Evolutionary conservation across 2,797 vertebrate species (phyloP), one percentile per base, ranked within the genome.

Genomic region (Perodicticus potto): DNA sequence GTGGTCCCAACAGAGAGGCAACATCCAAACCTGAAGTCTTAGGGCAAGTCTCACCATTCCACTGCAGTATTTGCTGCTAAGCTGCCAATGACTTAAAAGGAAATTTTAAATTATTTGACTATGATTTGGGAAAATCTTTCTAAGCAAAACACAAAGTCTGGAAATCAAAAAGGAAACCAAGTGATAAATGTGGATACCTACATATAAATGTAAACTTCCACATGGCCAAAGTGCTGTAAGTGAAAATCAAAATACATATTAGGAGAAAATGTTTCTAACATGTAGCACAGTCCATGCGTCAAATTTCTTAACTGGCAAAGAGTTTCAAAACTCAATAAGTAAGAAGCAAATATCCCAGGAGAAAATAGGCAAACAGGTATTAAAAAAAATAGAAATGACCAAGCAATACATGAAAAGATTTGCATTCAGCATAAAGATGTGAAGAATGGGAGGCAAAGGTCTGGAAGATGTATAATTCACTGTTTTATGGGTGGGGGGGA

Each of bases 221-320:
- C 16, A 9, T 13, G 65, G 81, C 37, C 78, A 89, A 69, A 25
- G 16, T 37, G 14, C 23, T 34, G 45, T 37, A 43, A 57, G 61
- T 77, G n/a, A 91, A 95, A 67, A 59, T 73, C 11, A 93, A 92
- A 86, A 67, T 78, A 45, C 2, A n/a, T 63, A 5, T 81, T 65
- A 77, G 73, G 40, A n/a, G 89, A 88, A 85, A 89, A 25, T n/a
- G 73, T 80, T 65, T 81, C 69, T 85, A 82, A 82, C 19, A 59
- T 10, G 10, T 20, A 37, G 11, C 12, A 82, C 1, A 27, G 63
- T 67, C 23, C n/a, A 59, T 73, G n/a, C 80, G 57, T 82, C 59
- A 70, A 83, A 94, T 78, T 92, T n/a, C 17, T 86, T 82, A 86
- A 57, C 43, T 7, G 57, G 49, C 29, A 63, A 88, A 90, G 22